These are phyloP conservation scores for Aix galericulata DNA, from an alignment of 2,113 vertebrate species.

Conservation along the genomic window DNA sequence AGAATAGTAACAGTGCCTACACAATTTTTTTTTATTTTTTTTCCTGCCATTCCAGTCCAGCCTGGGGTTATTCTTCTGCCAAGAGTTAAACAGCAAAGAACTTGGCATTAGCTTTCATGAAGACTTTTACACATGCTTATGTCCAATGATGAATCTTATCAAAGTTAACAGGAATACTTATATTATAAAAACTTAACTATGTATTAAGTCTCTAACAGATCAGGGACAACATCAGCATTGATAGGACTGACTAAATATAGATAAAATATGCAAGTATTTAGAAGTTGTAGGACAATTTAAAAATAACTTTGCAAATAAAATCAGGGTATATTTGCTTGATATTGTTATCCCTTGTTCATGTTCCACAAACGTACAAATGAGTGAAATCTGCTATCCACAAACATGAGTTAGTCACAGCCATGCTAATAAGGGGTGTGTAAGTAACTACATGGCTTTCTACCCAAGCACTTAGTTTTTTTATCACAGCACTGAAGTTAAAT, in stretches of 20 bases:
- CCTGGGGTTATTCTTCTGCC: too few relatives aligned
- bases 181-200: not conserved
- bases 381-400: not conserved
- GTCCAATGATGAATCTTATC: not conserved
- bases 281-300: not conserved
- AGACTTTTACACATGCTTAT: not conserved
- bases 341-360: not conserved
- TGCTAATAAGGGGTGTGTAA: not conserved
- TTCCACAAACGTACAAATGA: not conserved
- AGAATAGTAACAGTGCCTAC: not conserved
- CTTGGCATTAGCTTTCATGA: constrained; percentile 4
- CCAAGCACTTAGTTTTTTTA: not conserved
- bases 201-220: not conserved
- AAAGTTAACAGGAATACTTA: not conserved
- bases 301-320: not conserved
- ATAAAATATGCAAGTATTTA: not conserved
- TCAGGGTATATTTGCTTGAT: not conserved
- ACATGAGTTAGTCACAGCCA: not conserved
- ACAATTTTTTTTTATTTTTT: not conserved
- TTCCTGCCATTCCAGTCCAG: too few relatives aligned
- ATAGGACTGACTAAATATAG: not conserved
- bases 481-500: not conserved
- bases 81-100: not conserved
- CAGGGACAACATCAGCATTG: not conserved
- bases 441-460: not conserved